Conservation (phyloP, 2,113 vertebrate genomes). For the Oncorhynchus clarkii region DNA sequence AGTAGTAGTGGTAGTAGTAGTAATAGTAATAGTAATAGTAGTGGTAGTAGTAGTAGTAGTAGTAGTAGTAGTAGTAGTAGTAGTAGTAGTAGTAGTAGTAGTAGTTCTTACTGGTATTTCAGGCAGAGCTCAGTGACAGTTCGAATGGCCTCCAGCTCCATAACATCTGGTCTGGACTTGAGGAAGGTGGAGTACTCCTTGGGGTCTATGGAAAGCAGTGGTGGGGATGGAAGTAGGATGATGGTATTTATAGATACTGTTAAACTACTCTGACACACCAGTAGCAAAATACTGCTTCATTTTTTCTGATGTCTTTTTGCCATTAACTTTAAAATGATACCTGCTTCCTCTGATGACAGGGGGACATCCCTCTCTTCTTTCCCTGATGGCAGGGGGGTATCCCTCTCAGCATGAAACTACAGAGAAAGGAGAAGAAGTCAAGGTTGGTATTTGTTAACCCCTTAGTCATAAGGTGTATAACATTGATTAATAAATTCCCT, state of each 20-base stretch:
- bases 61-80: no score
- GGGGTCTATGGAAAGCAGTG: constrained; percentile 59
- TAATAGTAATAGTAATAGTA: no score
- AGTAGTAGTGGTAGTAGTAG: no score
- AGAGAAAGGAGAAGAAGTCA: neutral
- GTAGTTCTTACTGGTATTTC: constrained; percentile 73
- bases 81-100: no score
- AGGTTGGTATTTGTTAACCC: no score
- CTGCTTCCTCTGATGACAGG: neutral
- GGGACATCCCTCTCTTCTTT: constrained; percentile 16
- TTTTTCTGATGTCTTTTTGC: neutral
- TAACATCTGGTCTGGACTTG: constrained; percentile 73
- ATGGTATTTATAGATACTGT: neutral
- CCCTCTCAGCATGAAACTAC: constrained; percentile 80
- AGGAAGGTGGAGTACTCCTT: constrained; percentile 77
- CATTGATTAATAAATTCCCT: no score
- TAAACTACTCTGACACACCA: neutral
- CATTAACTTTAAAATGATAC: neutral
- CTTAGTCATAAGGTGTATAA: no score
- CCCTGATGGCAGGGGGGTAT: neutral
- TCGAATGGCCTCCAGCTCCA: constrained; percentile 78
- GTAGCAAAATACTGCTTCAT: neutral
- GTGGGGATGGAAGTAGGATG: neutral
- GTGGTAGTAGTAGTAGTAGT: no score
- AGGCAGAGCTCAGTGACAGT: constrained; percentile 74